Evolutionary conservation across 1,140 invertebrate genomes (phyloP), one percentile per base, ranked within the genome.

Genomic region (Diplogasteroides magnus): DNA sequence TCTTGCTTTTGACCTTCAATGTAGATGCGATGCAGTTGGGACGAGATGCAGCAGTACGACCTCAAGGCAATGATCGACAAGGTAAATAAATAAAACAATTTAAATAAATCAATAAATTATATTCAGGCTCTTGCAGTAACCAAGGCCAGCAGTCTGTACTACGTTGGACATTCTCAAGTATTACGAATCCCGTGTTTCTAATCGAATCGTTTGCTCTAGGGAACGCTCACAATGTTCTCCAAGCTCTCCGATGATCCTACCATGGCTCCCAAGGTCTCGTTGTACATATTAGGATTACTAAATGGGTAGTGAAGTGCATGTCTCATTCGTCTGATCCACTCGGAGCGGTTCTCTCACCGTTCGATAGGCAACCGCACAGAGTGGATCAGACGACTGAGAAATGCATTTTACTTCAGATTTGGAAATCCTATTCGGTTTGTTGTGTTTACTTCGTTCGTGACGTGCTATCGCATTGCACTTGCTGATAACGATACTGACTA

Each of bases 21-120:
- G 19, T 48, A 48, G 19, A 48, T 48, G 19, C 6, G 28, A 78
- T 82, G 69, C 77, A 88, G 88, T 62, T 91, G 88, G 78, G 88
- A 92, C 69, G 89, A 92, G 83, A 90, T 91, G 84, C 90, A 88
- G 56, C 82, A 87, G 57, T 87, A 87, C 74, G 90, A 91, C 77
- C 71, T 89, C 14, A 88, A 89, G 29, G 88, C 89, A 0, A 86
- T 87, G 76, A 86, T 91, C 23, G 87, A 90, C 74, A 86, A 87
- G 68, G 84, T n/a, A n/a, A n/a, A n/a, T n/a, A n/a, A n/a, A n/a
- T n/a, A n/a, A n/a, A n/a, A n/a, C n/a, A n/a, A n/a, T n/a, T n/a
- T n/a, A n/a, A n/a, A n/a, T n/a, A n/a, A n/a, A n/a, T n/a, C n/a
- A n/a, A n/a, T n/a, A n/a, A n/a, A n/a, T n/a, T n/a, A n/a, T n/a